Evolutionary conservation across 2,113 vertebrate genomes (phyloP), one percentile per base, ranked within the genome.

Genomic region (Gambusia holbrooki): DNA sequence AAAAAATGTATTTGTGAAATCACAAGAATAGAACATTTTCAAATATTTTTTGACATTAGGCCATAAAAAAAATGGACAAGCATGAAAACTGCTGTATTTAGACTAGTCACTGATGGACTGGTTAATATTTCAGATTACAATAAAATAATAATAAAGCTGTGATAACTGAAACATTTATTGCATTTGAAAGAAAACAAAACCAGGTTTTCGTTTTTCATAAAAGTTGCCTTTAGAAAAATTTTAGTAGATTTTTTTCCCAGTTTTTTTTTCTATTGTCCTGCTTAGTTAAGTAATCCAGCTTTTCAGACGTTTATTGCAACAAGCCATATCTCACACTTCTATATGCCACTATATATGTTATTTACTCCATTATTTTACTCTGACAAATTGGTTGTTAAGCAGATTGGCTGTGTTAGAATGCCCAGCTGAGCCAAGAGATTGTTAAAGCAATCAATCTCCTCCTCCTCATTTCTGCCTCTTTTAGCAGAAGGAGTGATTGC

Each of bases 371-470:
- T 83, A 80, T 84, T 72, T 83, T 89, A 83, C 75, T 68, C 32
- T 67, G 75, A 83, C 69, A 81, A 73, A 77, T 75, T 29, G 48
- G 70, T 74, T 63, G 71, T 28, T 74, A 76, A 84, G 42, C 72
- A 61, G 88, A 76, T 73, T 75, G 69, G 69, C 73, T 81, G 61
- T 74, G 27, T 71, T 74, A 73, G 75, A 85, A 86, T 75, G 61
- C 76, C 83, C 85, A 81, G 75, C 85, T 86, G 89, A 83, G 84
- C 79, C 82, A 71, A 81, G 69, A 71, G 79, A 87, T 85, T 88
- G 75, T 89, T 87, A 81, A 80, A 78, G 60, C 60, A 64, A 89
- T 90, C 88, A 90, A 90, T 90, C 90, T 87, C 77, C 82, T 79
- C 76, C 69, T 84, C 79, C 76, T 74, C 73, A 61, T 82, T 76